Percentiles rank a stretch among this genome's conserved stretches.
These are phyloP conservation scores for Ciconia boyciana DNA, from an alignment of 2,113 vertebrate genomes.

Conservation along the genomic window DNA sequence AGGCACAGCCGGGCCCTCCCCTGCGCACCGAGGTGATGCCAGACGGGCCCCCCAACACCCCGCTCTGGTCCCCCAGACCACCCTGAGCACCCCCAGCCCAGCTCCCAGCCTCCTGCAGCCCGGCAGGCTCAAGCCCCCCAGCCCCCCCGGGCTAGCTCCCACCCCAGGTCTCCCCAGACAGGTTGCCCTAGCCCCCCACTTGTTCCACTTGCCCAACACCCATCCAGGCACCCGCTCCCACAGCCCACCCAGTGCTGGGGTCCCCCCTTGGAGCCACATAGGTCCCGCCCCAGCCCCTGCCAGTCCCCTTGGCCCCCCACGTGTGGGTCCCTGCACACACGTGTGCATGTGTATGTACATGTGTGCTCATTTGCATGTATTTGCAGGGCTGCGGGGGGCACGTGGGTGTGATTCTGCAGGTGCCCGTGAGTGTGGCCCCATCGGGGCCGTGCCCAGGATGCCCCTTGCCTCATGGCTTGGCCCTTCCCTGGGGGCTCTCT, in stretches of 20 bases:
- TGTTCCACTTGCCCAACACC: conserved; percentile 58
- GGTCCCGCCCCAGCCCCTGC: background rate
- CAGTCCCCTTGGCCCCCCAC: background rate
- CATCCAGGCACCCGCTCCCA: background rate
- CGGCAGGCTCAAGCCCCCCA: background rate
- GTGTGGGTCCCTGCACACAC: accelerated
- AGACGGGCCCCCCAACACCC: background rate
- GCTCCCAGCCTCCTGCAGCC: background rate
- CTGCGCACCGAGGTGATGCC: background rate
- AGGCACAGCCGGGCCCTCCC: background rate
- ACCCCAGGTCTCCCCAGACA: background rate
- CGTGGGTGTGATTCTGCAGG: background rate
- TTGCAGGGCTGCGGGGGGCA: background rate
- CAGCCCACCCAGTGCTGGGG: background rate
- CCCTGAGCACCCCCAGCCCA: background rate
- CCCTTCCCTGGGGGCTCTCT: background rate
- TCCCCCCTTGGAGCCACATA: background rate
- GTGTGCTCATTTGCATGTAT: background rate
- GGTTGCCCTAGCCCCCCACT: background rate
- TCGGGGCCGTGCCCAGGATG: accelerated
- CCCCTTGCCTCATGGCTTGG: background rate
- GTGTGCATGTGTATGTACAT: background rate
- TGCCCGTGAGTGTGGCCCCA: accelerated
- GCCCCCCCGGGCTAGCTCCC: background rate
- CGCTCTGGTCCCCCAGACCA: background rate